Conservation (phyloP, 1,140 invertebrate species). For the Caerostris extrusa region DNA sequence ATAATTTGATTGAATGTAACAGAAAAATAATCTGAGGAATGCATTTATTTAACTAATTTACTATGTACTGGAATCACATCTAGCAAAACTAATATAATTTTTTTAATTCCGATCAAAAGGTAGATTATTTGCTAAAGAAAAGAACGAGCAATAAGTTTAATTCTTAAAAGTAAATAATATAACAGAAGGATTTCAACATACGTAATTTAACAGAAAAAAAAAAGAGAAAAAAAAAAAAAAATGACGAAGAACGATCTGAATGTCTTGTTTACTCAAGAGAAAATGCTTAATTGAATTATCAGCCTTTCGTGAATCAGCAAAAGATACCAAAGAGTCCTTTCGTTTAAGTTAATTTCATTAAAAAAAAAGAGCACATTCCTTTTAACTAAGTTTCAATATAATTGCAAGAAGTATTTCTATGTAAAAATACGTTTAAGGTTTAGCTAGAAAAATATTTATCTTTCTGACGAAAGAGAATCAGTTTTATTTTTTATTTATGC, state of each 20-base stretch:
- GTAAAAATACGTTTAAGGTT: background rate
- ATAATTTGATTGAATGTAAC: too few relatives aligned
- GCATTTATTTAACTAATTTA: too few relatives aligned
- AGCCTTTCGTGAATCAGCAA: background rate
- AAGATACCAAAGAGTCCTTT: conserved; percentile 34
- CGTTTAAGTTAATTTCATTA: conserved; percentile 56
- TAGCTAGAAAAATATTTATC: conserved; percentile 33
- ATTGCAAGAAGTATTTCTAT: conserved; percentile 33
- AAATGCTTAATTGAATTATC: conserved; percentile 36
- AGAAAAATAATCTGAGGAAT: too few relatives aligned
- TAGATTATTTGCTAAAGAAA: too few relatives aligned
- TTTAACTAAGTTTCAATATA: conserved; percentile 43
- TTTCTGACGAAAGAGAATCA: background rate
- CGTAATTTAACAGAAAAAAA: background rate
- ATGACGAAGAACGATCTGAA: conserved; percentile 1
- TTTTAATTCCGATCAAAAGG: too few relatives aligned
- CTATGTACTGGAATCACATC: too few relatives aligned
- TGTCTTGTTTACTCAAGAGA: background rate
- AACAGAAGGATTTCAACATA: background rate
- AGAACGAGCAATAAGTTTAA: background rate
- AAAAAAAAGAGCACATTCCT: conserved; percentile 40
- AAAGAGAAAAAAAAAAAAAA: background rate
- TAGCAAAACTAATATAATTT: too few relatives aligned
- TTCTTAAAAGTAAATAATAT: background rate
- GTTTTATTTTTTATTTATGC: background rate